Evolutionary conservation across 2,797 vertebrate genomes (phyloP).

Genomic region (Strix occidentalis): DNA sequence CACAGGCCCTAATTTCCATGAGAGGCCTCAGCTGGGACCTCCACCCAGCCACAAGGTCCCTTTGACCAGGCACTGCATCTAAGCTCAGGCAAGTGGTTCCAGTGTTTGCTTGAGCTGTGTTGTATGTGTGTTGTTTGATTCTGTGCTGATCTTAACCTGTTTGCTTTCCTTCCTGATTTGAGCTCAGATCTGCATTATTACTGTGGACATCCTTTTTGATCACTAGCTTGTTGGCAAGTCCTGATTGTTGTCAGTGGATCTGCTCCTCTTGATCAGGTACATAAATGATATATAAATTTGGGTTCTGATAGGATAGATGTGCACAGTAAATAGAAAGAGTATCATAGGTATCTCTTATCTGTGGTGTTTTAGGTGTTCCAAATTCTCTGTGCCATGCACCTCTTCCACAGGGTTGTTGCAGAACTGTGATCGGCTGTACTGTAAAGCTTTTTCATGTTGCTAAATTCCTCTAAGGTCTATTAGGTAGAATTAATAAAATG

Average conservation of each 20-base stretch:
- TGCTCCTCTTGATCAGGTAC: neutral
- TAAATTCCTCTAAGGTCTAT: neutral
- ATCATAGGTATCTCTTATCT: neutral
- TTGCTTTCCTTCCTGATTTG: neutral
- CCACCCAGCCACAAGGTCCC: neutral
- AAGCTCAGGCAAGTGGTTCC: neutral
- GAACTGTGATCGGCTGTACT: neutral
- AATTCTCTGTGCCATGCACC: too few relatives aligned
- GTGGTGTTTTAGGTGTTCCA: neutral
- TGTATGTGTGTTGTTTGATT: accelerated
- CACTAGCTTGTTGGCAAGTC: neutral
- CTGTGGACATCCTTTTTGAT: neutral
- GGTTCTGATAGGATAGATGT: neutral
- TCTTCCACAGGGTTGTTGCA: neutral
- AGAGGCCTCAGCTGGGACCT: neutral
- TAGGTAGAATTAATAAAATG: neutral
- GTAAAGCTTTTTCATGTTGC: neutral
- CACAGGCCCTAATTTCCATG: neutral
- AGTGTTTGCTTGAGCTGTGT: neutral
- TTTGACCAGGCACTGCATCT: neutral
- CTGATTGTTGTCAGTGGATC: neutral
- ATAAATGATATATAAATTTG: neutral
- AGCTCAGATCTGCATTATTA: neutral
- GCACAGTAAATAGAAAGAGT: neutral
- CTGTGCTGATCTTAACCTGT: neutral